Evolutionary conservation across 92 coral and sea anemone species (phyloP), one percentile per base, ranked within the genome.

Genomic region (Siderastrea radians): DNA sequence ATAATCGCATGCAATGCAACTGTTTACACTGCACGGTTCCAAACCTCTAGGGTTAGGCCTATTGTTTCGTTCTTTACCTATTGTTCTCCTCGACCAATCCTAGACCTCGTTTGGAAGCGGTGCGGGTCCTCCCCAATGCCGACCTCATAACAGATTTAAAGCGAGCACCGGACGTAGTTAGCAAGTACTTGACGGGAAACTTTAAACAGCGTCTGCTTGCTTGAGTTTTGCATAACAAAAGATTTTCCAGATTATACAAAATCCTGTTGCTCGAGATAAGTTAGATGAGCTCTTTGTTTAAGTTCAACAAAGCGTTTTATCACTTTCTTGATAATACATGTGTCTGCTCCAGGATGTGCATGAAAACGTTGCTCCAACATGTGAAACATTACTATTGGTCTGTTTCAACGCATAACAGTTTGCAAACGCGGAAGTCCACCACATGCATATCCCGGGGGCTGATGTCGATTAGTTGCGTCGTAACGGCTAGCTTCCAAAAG

Each of bases 151-250:
- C 19, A 75, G 66, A 48, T 63, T 65, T 65, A 15, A 13, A 62
- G 82, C 53, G 48, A 26, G 19, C 38, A 72, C 58, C 55, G 68
- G 83, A 66, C 52, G 82, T 84, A 47, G 64, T 84, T 53, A 50
- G 73, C 74, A 47, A 57, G 48, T 17, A 49, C 49, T 75, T 75
- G 80, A 72, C 69, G 49, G 60, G n/a, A 6, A 64, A 59, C 65
- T 55, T 54, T 77, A 55, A 70, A 16, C 64, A 59, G 89, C 68
- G 78, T 69, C 78, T 69, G 59, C 50, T 43, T 79, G 69, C 53
- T 8, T 2, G 8, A 11, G 4, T 38, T 83, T 83, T 83, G 66
- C 85, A 81, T 81, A 68, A 81, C 85, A 81, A 81, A 68, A 68
- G 76, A 44, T 11, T 54, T 68, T 52, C 65, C 76, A 67, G 85